Evolutionary conservation across 2,113 vertebrate genomes (phyloP), one percentile per base, ranked within the genome.

Genomic region (Caloenas nicobarica): DNA sequence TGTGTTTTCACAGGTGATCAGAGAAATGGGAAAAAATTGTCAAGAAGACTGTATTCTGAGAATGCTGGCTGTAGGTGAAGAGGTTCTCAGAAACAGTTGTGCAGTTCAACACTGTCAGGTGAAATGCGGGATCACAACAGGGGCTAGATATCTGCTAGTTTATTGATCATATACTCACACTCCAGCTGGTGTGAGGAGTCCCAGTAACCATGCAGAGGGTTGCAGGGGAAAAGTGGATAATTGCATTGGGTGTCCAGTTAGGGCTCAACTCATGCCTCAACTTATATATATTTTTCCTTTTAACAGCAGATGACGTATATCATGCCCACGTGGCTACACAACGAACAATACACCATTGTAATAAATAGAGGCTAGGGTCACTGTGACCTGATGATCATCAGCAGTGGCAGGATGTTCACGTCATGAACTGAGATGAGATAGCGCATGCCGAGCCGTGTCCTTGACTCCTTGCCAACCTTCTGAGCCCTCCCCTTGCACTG

Each of bases 291-390:
- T 33, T 68, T 64, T 69, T 26, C 8, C 60, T 36, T 73, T n/a
- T 22, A 56, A 58, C 26, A 65, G 40, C 56, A 81, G 60, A 34
- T 85, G 51, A 26, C 46, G 53, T 40, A 44, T 57, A 31, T 44
- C 74, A 51, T 14, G 23, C 29, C 50, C 54, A 53, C 0, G 1
- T 38, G 23, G 82, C 11, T 53, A n/a, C 66, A 86, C 71, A 82
- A 44, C 73, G 88, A 91, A 71, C 22, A 66, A 53, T 31, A 4
- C 58, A 50, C 24, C 1, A 0, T 44, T 69, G 71, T 40, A 80
- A 70, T 50, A 86, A 88, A 65, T 1, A 83, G 88, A 93, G 60
- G 78, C 73, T 60, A 53, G 50, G 74, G 94, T 91, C 95, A 93
- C 31, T 2, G 11, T 77, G 94, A 96, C 95, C 93, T 65, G 58